A percentile compares a stretch with the other conserved stretches of the same genome.
Conservation (phyloP, 2,797 vertebrate species). For the Acipenser transmontanus region DNA sequence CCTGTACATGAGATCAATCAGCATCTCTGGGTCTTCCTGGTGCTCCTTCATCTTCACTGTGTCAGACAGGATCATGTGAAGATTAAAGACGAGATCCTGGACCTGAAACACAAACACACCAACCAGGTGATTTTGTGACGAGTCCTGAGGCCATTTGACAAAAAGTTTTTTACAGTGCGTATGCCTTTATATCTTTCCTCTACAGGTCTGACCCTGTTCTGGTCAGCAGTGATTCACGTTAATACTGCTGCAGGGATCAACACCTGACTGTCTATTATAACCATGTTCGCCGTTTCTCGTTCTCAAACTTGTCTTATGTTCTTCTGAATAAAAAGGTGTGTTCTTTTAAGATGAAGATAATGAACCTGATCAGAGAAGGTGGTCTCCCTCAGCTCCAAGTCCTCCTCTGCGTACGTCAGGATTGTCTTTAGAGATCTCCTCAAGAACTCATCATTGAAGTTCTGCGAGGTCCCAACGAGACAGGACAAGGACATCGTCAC, state of each 20-base stretch:
- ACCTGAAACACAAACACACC: conserved; percentile 60
- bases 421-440: conserved; percentile 96
- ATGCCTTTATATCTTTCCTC: not conserved
- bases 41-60: conserved; percentile 99
- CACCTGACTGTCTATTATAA: not conserved
- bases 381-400: conserved; percentile 88
- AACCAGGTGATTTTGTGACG: not conserved
- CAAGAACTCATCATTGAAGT: conserved; percentile 95
- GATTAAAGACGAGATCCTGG: conserved; percentile 95
- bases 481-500: conserved; percentile 98
- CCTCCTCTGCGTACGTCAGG: conserved; percentile 91
- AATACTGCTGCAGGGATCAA: no score
- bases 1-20: conserved; percentile 98
- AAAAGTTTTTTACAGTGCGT: not conserved
- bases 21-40: conserved; percentile 96
- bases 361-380: conserved; percentile 92
- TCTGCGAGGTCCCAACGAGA: conserved; percentile 94
- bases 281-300: not conserved
- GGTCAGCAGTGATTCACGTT: no score
- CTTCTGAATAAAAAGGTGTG: not conserved
- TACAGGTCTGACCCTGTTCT: no score
- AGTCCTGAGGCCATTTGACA: not conserved
- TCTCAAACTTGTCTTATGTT: not conserved
- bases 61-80: conserved; percentile 97
- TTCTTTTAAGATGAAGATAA: not conserved